Conservation (phyloP, 2,888 invertebrate genomes). For the Anagyrus pseudococci region DNA sequence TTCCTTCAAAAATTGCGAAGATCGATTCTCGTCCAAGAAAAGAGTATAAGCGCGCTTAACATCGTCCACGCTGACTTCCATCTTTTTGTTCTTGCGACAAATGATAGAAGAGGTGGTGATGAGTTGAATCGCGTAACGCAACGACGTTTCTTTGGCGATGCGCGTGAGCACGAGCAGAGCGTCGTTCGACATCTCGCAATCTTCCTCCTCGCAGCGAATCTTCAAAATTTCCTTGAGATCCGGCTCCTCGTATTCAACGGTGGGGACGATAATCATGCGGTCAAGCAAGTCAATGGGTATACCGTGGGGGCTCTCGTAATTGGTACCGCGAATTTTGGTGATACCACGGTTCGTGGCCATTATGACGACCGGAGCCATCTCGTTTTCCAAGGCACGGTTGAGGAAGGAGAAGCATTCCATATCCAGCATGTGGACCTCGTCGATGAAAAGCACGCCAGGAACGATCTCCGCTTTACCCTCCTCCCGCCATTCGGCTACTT, state of each 20-base stretch:
- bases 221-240: constrained; percentile 92
- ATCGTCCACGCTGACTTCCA: constrained; percentile 87
- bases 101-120: constrained; percentile 96
- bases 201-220: constrained; percentile 97
- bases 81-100: constrained; percentile 86
- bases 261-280: constrained; percentile 93
- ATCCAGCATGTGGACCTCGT: constrained; percentile 98
- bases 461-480: constrained; percentile 99
- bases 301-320: constrained; percentile 94
- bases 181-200: constrained; percentile 92
- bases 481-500: constrained; percentile 98
- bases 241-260: constrained; percentile 84
- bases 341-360: constrained; percentile 98
- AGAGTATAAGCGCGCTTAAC: constrained; percentile 94
- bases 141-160: constrained; percentile 90
- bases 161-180: constrained; percentile 90
- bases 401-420: constrained; percentile 99
- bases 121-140: constrained; percentile 96
- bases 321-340: constrained; percentile 93
- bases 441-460: constrained; percentile 96
- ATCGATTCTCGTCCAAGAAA: constrained; percentile 93
- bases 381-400: constrained; percentile 95
- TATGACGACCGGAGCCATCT: constrained; percentile 96
- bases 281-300: constrained; percentile 96
- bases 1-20: constrained; percentile 91